Evolutionary conservation across 2,797 vertebrate species (phyloP).

Genomic region (Rhyacichthys aspro): DNA sequence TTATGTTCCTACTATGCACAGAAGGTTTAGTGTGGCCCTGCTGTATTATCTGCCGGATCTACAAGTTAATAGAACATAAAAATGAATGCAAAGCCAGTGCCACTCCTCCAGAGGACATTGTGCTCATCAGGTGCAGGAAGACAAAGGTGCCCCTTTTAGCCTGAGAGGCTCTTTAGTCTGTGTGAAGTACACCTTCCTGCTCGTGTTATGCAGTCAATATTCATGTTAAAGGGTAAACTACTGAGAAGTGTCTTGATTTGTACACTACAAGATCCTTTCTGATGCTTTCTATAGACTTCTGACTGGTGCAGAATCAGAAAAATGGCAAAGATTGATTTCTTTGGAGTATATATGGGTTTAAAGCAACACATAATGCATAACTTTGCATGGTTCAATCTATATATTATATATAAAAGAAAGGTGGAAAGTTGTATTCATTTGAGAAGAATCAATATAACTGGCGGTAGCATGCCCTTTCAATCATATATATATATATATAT

Average conservation of each 20-base stretch:
- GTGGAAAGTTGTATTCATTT: too few relatives aligned
- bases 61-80: constrained; percentile 17
- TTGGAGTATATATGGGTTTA: background rate
- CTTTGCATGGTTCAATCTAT: too few relatives aligned
- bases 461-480: too few relatives aligned
- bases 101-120: constrained; percentile 53
- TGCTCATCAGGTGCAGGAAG: constrained; percentile 52
- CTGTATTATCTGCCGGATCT: background rate
- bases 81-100: constrained; percentile 47
- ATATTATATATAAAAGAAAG: too few relatives aligned
- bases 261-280: constrained; percentile 39
- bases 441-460: too few relatives aligned
- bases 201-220: constrained; percentile 35
- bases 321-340: background rate
- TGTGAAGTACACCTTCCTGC: constrained; percentile 44
- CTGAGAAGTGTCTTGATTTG: constrained; percentile 68
- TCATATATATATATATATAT: too few relatives aligned
- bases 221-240: constrained; percentile 49
- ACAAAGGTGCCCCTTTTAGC: constrained; percentile 59
- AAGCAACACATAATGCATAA: background rate
- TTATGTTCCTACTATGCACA: constrained; percentile 9
- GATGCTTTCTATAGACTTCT: constrained; percentile 22
- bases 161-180: constrained; percentile 63
- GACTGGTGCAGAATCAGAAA: too few relatives aligned
- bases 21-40: background rate